Evolutionary conservation across 2,113 vertebrate genomes (phyloP).

Genomic region (Rhinopithecus roxellana): DNA sequence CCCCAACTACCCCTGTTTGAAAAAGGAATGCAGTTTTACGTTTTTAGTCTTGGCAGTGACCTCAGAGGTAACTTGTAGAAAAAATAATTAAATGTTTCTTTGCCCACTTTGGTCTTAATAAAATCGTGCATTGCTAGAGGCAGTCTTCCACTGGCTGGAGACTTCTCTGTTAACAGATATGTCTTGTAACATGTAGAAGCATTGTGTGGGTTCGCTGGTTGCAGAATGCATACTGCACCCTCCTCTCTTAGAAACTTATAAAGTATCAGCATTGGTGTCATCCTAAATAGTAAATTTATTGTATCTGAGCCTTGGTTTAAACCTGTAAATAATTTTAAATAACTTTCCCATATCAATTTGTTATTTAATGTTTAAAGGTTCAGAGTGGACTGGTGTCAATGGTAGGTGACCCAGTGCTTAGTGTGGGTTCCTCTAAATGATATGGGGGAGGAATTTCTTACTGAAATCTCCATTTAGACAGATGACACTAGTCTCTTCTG

Average conservation of each 20-base stretch:
- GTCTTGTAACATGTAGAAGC: background rate
- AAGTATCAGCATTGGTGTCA: background rate
- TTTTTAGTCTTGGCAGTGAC: conserved; percentile 16
- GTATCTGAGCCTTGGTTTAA: conserved; percentile 28
- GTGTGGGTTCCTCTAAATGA: background rate
- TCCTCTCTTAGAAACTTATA: background rate
- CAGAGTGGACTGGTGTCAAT: background rate
- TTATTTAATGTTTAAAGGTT: conserved; percentile 54
- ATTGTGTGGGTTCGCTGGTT: background rate
- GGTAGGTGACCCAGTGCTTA: background rate
- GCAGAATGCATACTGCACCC: background rate
- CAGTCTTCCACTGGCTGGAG: background rate
- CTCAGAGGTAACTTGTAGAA: conserved; percentile 13
- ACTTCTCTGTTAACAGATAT: background rate
- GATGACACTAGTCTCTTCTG: background rate
- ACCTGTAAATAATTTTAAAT: conserved; percentile 30
- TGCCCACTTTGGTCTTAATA: conserved; percentile 46
- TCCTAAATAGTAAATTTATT: background rate
- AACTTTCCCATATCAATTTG: conserved; percentile 3
- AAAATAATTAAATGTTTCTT: conserved; percentile 48
- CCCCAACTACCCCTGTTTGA: background rate
- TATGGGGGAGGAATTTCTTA: background rate
- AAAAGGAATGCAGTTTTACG: conserved; percentile 12
- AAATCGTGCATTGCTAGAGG: conserved; percentile 36
- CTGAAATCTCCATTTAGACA: background rate